Evolutionary conservation across 2,797 vertebrate genomes (phyloP).

Genomic region (Pogonophryne albipinna): DNA sequence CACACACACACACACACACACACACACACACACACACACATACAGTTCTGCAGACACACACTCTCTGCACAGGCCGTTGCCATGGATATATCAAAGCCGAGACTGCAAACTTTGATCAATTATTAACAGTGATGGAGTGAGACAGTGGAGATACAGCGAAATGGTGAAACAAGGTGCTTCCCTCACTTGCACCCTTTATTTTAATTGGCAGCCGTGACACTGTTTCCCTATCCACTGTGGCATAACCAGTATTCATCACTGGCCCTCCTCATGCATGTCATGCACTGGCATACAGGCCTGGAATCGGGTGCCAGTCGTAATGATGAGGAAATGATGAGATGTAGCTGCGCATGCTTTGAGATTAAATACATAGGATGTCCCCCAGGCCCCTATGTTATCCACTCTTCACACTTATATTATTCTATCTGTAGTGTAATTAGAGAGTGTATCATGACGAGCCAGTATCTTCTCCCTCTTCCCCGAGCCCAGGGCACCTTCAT

Average conservation of each 20-base stretch:
- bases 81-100: constrained; percentile 84
- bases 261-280: constrained; percentile 44
- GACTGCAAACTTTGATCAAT: constrained; percentile 87
- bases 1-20: constrained; percentile 30
- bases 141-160: constrained; percentile 67
- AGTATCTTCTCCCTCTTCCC: constrained; percentile 10
- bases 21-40: constrained; percentile 7
- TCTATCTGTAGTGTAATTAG: constrained; percentile 61
- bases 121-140: constrained; percentile 81
- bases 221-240: constrained; percentile 35
- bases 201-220: constrained; percentile 78
- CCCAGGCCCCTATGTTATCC: constrained; percentile 40
- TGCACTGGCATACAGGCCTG: not conserved
- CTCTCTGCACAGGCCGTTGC: constrained; percentile 71
- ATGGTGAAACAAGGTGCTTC: constrained; percentile 72
- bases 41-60: constrained; percentile 26
- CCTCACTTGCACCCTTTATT: constrained; percentile 65
- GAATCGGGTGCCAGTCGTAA: constrained; percentile 45
- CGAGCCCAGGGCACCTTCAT: constrained; percentile 28
- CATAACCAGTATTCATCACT: constrained; percentile 32
- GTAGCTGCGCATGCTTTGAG: constrained; percentile 35
- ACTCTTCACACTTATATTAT: constrained; percentile 39
- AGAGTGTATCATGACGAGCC: constrained; percentile 33
- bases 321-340: constrained; percentile 59
- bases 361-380: constrained; percentile 32